Evolutionary conservation across 2,888 invertebrate species (phyloP).

Genomic region (Drosophila ustulata): DNA sequence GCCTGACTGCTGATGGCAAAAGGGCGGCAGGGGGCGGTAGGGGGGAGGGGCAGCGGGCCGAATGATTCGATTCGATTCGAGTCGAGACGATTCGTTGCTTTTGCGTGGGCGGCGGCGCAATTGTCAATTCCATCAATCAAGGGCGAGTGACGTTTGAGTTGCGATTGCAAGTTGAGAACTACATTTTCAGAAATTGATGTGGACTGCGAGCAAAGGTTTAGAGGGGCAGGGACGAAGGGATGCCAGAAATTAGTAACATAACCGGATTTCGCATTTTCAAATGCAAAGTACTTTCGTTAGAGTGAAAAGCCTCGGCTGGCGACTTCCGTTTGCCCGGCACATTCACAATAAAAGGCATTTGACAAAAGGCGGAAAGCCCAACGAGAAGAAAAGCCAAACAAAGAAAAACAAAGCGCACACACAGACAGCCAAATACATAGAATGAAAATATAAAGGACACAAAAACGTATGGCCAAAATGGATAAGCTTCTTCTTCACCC

Average conservation of each 20-base stretch:
- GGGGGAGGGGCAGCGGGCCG: neutral
- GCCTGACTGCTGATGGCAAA: neutral
- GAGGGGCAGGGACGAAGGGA: neutral
- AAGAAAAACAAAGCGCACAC: constrained; percentile 24
- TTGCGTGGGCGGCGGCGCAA: constrained; percentile 53
- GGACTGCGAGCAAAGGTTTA: constrained; percentile 9
- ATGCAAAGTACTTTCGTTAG: constrained; percentile 70
- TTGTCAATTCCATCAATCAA: constrained; percentile 79
- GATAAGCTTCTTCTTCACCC: constrained; percentile 66
- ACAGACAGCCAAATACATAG: constrained; percentile 25
- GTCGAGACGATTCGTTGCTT: neutral
- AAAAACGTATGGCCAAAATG: constrained; percentile 77
- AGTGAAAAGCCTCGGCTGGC: constrained; percentile 39
- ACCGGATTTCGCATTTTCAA: constrained; percentile 67
- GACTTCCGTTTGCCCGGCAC: constrained; percentile 55
- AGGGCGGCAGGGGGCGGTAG: neutral
- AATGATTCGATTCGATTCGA: constrained; percentile 12
- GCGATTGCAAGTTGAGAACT: constrained; percentile 55
- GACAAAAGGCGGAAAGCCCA: constrained; percentile 67
- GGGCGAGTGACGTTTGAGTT: constrained; percentile 66
- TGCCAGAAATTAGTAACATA: constrained; percentile 67
- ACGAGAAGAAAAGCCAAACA: constrained; percentile 51
- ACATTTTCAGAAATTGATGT: constrained; percentile 67
- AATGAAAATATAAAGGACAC: constrained; percentile 25
- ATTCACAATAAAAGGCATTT: constrained; percentile 52